phyloP scores from a whole-genome alignment of 2,888 invertebrate genomes.

The Euphydryas editha region DNA sequence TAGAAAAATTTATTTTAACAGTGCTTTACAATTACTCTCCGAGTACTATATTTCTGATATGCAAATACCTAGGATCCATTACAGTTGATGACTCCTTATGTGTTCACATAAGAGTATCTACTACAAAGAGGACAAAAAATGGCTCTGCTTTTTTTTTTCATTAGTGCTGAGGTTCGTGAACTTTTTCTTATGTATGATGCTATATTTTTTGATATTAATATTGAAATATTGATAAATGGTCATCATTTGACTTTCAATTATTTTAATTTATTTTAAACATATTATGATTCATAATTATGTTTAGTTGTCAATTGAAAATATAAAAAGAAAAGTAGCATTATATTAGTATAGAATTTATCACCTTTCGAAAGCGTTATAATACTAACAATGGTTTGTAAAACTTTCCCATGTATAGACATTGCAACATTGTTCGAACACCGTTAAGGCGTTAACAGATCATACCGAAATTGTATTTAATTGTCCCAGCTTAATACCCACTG shows the following conservation, averaged over 20 bases:
- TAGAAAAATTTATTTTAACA: too few species aligned
- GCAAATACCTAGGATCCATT: not conserved
- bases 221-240: too few species aligned
- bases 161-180: not conserved
- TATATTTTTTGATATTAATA: too few species aligned
- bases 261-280: not conserved
- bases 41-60: not conserved
- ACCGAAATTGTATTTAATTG: conserved; percentile 4
- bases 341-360: too few species aligned
- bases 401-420: not conserved
- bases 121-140: not conserved
- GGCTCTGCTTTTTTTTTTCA: not conserved
- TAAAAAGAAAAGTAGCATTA: not conserved
- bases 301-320: too few species aligned
- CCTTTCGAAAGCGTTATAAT: too few species aligned
- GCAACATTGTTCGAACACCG: not conserved
- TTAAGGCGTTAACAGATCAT: not conserved
- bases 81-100: not conserved
- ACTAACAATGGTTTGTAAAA: too few species aligned
- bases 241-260: too few species aligned
- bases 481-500: conserved; percentile 5
- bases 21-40: too few species aligned
- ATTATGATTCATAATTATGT: not conserved
- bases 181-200: not conserved
- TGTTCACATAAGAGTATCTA: not conserved